These are phyloP conservation scores for Forbesichthys agassizii DNA, from an alignment of 2,113 vertebrate genomes.

Conservation along the genomic window DNA sequence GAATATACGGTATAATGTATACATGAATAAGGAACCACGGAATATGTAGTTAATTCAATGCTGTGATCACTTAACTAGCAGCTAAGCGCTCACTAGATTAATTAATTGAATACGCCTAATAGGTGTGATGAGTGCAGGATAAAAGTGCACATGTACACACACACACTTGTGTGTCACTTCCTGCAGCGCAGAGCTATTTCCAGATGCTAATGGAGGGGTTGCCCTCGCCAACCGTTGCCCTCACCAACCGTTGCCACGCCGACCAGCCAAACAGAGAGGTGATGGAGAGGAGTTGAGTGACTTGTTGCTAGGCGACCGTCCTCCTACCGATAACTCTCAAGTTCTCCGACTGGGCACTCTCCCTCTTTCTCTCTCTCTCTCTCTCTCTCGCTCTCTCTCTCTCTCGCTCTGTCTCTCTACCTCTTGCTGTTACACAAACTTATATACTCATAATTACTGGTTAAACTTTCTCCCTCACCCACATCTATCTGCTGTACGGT, in stretches of 20 bases:
- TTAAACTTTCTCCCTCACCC: background rate
- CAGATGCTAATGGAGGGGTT: constrained; percentile 72
- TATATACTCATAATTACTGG: no score
- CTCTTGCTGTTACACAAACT: background rate
- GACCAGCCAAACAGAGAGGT: constrained; percentile 52
- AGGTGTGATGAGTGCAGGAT: background rate
- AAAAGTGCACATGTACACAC: background rate
- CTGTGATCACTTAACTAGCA: no score
- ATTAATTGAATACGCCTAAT: background rate
- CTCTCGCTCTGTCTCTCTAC: background rate
- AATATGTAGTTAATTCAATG: no score
- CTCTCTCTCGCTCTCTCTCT: background rate
- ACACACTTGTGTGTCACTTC: constrained; percentile 45
- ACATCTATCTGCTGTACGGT: background rate
- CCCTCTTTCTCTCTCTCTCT: background rate
- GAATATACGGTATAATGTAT: no score
- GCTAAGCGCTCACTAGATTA: background rate
- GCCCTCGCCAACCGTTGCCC: constrained; percentile 58
- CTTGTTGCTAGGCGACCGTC: constrained; percentile 62
- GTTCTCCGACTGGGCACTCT: constrained; percentile 25
- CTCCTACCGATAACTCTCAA: constrained; percentile 42
- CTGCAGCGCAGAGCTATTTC: constrained; percentile 59
- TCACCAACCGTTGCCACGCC: constrained; percentile 47
- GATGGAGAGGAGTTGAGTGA: constrained; percentile 61
- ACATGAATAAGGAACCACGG: no score